phyloP scores from a whole-genome alignment of 2,888 invertebrate genomes.

The Onchidella celtica region DNA sequence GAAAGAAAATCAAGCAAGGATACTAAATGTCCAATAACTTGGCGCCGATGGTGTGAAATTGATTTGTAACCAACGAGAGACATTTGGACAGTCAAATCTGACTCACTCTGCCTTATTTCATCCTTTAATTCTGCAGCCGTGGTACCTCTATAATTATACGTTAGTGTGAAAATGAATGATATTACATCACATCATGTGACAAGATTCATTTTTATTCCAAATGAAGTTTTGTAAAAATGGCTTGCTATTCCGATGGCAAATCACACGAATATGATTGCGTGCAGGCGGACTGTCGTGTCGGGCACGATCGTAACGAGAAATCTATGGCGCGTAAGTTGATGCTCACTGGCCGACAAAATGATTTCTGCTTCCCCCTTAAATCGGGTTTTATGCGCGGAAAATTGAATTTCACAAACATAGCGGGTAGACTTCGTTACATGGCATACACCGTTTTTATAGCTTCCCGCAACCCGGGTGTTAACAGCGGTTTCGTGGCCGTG shows the following conservation, averaged over 20 bases:
- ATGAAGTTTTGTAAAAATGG: slow-evolving; percentile 25
- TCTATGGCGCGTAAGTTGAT: slow-evolving; percentile 26
- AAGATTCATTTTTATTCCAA: slow-evolving; percentile 41
- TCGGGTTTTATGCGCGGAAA: slow-evolving; percentile 21
- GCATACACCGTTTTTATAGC: no score
- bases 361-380: slow-evolving; percentile 27
- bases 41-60: background rate
- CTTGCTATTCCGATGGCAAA: slow-evolving; percentile 26
- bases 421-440: background rate
- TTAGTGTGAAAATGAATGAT: background rate
- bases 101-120: background rate
- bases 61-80: background rate
- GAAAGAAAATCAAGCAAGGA: no score
- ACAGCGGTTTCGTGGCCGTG: no score
- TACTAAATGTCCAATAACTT: no score
- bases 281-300: slow-evolving; percentile 14
- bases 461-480: no score
- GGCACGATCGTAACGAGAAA: slow-evolving; percentile 22
- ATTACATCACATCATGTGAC: slow-evolving; percentile 22
- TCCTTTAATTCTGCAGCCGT: background rate
- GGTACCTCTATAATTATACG: background rate
- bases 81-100: background rate
- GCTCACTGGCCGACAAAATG: slow-evolving; percentile 22
- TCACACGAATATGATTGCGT: slow-evolving; percentile 33
- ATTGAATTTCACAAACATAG: slow-evolving; percentile 28